Conservation (phyloP, 2,888 invertebrate genomes). For the Apeira syringaria region DNA sequence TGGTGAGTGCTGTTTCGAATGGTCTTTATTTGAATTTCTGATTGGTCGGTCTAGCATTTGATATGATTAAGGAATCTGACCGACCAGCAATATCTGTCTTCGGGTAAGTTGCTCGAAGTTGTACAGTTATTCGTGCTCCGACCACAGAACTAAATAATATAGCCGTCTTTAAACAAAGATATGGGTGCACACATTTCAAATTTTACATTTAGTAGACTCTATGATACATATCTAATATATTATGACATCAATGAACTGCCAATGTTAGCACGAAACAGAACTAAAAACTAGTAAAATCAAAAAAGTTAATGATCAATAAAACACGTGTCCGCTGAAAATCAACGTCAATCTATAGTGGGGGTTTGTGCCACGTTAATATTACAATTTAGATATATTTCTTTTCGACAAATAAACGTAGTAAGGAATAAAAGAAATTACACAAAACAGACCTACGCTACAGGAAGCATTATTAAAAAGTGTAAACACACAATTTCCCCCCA, state of each 20-base stretch:
- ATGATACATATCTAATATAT: slow-evolving; percentile 73
- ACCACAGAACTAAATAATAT: slow-evolving; percentile 41
- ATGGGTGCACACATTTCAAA: slow-evolving; percentile 43
- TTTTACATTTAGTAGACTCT: slow-evolving; percentile 66
- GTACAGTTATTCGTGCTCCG: too few species aligned
- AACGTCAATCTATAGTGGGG: slow-evolving; percentile 27
- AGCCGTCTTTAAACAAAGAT: slow-evolving; percentile 52
- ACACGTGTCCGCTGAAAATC: slow-evolving; percentile 51
- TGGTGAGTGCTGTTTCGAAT: too few species aligned
- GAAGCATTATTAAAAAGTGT: slow-evolving; percentile 19
- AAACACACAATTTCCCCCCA: slow-evolving; percentile 3
- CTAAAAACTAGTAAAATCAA: slow-evolving; percentile 57
- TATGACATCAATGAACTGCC: slow-evolving; percentile 73
- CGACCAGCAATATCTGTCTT: too few species aligned
- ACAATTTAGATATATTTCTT: slow-evolving; percentile 29
- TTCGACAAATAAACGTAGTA: slow-evolving; percentile 21
- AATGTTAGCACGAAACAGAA: slow-evolving; percentile 56
- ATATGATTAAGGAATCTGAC: too few species aligned
- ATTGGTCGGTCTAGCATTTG: too few species aligned
- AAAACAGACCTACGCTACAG: slow-evolving; percentile 25
- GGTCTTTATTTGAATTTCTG: too few species aligned
- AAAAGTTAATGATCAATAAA: slow-evolving; percentile 45
- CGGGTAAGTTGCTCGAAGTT: too few species aligned
- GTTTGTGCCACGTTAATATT: slow-evolving; percentile 51
- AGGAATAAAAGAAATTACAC: slow-evolving; percentile 15